These are phyloP conservation scores for Whitmania pigra DNA, from an alignment of 1,140 invertebrate species.

Conservation along the genomic window DNA sequence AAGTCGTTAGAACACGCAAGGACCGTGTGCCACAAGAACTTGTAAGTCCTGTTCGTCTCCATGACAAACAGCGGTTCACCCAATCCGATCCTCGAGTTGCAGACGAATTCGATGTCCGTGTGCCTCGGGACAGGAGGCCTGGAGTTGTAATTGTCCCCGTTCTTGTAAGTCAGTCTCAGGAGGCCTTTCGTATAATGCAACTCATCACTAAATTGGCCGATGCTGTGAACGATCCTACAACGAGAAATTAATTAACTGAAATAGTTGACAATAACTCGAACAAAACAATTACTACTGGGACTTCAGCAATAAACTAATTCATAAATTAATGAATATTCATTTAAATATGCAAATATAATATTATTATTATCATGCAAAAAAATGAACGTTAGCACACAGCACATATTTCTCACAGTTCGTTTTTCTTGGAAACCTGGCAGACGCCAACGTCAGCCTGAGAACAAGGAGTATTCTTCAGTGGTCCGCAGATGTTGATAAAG, in stretches of 20 bases:
- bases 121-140: background rate
- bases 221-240: background rate
- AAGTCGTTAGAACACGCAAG: background rate
- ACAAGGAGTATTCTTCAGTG: background rate
- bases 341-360: too few species aligned
- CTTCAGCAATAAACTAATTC: too few species aligned
- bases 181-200: conserved; percentile 10
- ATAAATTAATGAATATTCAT: too few species aligned
- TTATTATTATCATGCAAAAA: too few species aligned
- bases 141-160: conserved; percentile 7
- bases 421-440: conserved; percentile 12
- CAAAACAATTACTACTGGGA: too few species aligned
- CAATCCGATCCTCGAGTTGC: background rate
- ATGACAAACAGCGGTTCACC: background rate
- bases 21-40: conserved; percentile 1
- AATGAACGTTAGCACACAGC: too few species aligned
- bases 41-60: conserved; percentile 14
- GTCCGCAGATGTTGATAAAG: conserved; percentile 15
- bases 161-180: background rate
- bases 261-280: background rate
- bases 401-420: background rate
- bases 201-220: background rate
- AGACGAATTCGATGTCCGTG: conserved; percentile 20
- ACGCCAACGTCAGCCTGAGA: background rate
- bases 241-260: background rate